Conservation (phyloP, 2,888 invertebrate genomes). For the Drosophila fulvimacula region DNA sequence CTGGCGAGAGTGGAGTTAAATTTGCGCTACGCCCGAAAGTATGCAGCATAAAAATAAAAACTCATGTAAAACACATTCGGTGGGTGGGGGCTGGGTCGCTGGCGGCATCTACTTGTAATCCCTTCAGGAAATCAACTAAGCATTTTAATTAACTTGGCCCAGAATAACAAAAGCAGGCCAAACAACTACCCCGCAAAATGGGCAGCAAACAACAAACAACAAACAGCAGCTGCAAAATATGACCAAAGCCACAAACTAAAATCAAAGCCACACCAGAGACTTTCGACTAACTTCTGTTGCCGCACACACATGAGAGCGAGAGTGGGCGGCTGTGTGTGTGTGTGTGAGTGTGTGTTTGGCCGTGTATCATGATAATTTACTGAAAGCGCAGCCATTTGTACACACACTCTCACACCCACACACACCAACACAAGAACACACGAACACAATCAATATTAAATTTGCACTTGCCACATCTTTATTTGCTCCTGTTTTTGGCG, state of each 20-base stretch:
- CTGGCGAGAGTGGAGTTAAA: conserved; percentile 9
- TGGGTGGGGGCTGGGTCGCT: not conserved
- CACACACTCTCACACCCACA: conserved; percentile 30
- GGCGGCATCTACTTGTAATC: conserved; percentile 54
- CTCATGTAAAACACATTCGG: conserved; percentile 35
- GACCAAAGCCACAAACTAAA: conserved; percentile 74
- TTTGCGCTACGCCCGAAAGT: conserved; percentile 10
- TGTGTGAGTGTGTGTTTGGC: conserved; percentile 20
- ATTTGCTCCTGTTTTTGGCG: conserved; percentile 63
- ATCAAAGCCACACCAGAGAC: conserved; percentile 65
- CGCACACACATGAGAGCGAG: not conserved
- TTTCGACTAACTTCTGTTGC: conserved; percentile 37
- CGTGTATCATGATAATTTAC: conserved; percentile 73
- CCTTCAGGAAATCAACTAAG: conserved; percentile 75
- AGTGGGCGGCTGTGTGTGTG: conserved; percentile 5
- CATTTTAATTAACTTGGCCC: conserved; percentile 74
- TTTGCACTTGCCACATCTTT: conserved; percentile 78
- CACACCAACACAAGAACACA: too few species aligned
- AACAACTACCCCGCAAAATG: conserved; percentile 26
- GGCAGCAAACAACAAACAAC: conserved; percentile 21
- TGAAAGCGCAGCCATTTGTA: conserved; percentile 75
- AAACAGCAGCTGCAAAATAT: conserved; percentile 59
- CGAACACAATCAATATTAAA: conserved; percentile 75
- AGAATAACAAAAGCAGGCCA: conserved; percentile 25
- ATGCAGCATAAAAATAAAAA: conserved; percentile 32